A percentile compares a stretch with the other conserved stretches of the same genome.
These are phyloP conservation scores for Dromaius novaehollandiae DNA, from an alignment of 2,113 vertebrate genomes.

Conservation along the genomic window DNA sequence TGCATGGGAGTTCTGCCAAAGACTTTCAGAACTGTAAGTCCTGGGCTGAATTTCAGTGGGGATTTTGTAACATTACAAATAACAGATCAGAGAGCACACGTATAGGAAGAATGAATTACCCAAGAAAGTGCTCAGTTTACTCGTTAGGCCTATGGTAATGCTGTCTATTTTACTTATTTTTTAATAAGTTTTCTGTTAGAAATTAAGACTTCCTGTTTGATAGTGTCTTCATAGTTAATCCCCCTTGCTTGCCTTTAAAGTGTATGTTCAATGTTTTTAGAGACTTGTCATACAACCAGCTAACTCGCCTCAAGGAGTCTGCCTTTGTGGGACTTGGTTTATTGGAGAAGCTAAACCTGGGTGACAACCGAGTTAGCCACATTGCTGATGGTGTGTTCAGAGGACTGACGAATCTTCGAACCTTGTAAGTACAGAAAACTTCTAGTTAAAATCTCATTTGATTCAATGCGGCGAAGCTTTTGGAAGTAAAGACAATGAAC, in stretches of 20 bases:
- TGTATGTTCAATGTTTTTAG: conserved; percentile 65
- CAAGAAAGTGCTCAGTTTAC: background rate
- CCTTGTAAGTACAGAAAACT: conserved; percentile 83
- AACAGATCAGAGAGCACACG: background rate
- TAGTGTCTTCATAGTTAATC: conserved; percentile 19
- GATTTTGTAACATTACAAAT: background rate
- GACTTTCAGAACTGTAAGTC: conserved; percentile 94
- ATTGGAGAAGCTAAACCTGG: conserved; percentile 90
- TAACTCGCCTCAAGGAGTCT: conserved; percentile 92
- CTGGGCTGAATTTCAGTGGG: background rate
- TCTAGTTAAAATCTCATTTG: background rate
- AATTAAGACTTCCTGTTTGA: background rate
- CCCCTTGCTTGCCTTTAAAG: background rate
- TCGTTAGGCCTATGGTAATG: background rate
- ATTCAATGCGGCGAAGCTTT: background rate
- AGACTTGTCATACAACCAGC: conserved; percentile 92
- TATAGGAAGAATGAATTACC: background rate
- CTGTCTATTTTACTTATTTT: background rate
- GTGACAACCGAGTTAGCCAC: conserved; percentile 91
- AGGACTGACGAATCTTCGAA: conserved; percentile 85
- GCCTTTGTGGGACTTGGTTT: conserved; percentile 89
- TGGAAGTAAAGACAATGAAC: background rate
- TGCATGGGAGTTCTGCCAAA: conserved; percentile 98
- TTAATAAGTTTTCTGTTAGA: background rate
- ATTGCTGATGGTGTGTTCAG: conserved; percentile 93